Evolutionary conservation across 2,888 invertebrate genomes (phyloP).

Genomic region (Eupithecia centaureata): DNA sequence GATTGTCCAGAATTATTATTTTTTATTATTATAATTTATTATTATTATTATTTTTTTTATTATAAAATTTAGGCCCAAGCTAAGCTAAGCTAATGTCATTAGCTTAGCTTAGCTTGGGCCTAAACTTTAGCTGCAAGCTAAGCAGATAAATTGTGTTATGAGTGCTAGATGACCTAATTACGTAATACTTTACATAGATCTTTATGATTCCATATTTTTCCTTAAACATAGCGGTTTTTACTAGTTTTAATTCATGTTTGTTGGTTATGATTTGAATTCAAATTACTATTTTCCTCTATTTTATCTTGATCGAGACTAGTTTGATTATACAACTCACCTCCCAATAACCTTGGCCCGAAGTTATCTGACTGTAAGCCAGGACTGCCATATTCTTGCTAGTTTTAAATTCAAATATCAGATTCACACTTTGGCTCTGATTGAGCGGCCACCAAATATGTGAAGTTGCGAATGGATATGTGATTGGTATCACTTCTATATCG

Average conservation of each 20-base stretch:
- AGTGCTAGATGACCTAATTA: too few relatives aligned
- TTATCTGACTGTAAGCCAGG: conserved; percentile 92
- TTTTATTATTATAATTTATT: too few relatives aligned
- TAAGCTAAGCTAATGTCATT: too few relatives aligned
- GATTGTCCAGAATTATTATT: too few relatives aligned
- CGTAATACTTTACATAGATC: too few relatives aligned
- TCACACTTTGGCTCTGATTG: conserved; percentile 88
- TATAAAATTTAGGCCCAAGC: too few relatives aligned
- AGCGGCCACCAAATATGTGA: conserved; percentile 96
- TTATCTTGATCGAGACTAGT: conserved; percentile 36
- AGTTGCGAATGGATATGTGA: conserved; percentile 95
- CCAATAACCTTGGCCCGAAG: conserved; percentile 92
- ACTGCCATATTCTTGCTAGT: conserved; percentile 93
- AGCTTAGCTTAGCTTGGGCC: too few relatives aligned
- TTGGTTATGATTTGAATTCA: conserved; percentile 31
- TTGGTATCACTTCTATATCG: conserved; percentile 93
- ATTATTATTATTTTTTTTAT: too few relatives aligned
- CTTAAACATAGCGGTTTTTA: conserved; percentile 15
- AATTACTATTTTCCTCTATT: conserved; percentile 40
- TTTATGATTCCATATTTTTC: too few relatives aligned
- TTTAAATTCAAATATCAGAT: conserved; percentile 94
- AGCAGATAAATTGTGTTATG: too few relatives aligned
- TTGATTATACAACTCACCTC: conserved; percentile 85
- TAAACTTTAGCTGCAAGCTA: too few relatives aligned
- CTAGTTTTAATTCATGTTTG: conserved; percentile 18